These are phyloP conservation scores for Drosophila formosana DNA, from an alignment of 2,888 invertebrate genomes.

Conservation along the genomic window DNA sequence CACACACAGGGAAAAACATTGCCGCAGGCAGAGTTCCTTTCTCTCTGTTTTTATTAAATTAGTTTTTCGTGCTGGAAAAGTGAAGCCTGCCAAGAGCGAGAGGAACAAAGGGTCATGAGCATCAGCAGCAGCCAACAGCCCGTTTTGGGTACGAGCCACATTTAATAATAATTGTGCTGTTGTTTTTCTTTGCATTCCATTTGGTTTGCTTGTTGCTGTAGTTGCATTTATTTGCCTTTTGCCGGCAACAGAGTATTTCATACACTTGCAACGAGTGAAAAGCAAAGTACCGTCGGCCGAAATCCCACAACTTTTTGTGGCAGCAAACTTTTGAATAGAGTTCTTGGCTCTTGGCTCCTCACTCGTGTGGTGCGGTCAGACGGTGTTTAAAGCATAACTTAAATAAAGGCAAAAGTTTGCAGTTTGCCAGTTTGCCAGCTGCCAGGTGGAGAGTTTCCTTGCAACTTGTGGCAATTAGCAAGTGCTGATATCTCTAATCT, in stretches of 20 bases:
- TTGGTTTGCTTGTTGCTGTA: conserved; percentile 28
- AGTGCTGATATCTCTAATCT: conserved; percentile 16
- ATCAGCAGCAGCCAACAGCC: conserved; percentile 59
- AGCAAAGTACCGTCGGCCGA: neutral
- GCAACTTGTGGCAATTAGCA: conserved; percentile 64
- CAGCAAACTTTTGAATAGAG: conserved; percentile 66
- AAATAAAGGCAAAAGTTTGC: conserved; percentile 22
- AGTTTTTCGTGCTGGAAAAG: conserved; percentile 37
- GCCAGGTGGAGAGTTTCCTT: conserved; percentile 8
- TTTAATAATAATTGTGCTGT: conserved; percentile 42
- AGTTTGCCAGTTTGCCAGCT: neutral
- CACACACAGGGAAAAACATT: neutral
- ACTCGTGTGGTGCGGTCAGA: conserved; percentile 18
- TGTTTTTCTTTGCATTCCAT: conserved; percentile 21
- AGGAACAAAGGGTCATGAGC: conserved; percentile 51
- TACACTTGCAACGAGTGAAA: conserved; percentile 12
- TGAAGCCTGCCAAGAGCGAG: neutral
- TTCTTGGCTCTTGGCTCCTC: conserved; percentile 48
- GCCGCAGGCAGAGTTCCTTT: neutral
- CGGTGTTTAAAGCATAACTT: conserved; percentile 62
- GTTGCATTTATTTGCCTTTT: conserved; percentile 54
- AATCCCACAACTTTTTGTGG: conserved; percentile 25
- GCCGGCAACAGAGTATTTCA: conserved; percentile 24
- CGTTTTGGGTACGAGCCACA: conserved; percentile 61
- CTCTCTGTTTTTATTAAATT: conserved; percentile 44